Evolutionary conservation across 35 echinoderm and acorn worm species (phyloP).

Genomic region (Ptychodera flava): DNA sequence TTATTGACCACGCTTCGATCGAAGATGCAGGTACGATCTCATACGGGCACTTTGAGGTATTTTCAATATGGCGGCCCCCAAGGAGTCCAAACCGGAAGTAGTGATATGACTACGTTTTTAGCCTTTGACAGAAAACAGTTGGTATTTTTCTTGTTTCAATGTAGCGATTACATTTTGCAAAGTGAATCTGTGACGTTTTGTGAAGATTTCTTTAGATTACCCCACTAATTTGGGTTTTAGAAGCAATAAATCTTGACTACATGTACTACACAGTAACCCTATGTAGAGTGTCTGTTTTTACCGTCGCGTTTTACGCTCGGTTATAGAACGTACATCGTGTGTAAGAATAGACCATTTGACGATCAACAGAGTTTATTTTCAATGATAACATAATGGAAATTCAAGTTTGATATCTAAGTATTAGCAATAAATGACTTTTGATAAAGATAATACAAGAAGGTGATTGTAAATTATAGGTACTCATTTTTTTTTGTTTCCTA

Average conservation of each 20-base stretch:
- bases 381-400: not conserved
- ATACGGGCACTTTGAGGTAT: not conserved
- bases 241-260: conserved; percentile 1
- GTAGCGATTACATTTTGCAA: not conserved
- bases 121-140: not conserved
- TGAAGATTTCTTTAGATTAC: not conserved
- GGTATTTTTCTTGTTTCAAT: not conserved
- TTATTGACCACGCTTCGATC: not conserved
- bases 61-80: not conserved
- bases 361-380: not conserved
- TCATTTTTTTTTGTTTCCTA: not conserved
- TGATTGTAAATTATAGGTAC: not conserved
- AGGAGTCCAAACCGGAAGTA: not conserved
- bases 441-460: not conserved
- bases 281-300: not conserved
- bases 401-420: not conserved
- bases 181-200: not conserved
- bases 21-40: not conserved
- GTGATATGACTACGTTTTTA: not conserved
- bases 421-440: not conserved
- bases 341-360: not conserved
- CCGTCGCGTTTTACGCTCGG: not conserved
- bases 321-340: conserved; percentile 1
- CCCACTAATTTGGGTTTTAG: not conserved
- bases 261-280: not conserved